Evolutionary conservation across 2,113 vertebrate species (phyloP).

Genomic region (Rousettus leschenaultii): DNA sequence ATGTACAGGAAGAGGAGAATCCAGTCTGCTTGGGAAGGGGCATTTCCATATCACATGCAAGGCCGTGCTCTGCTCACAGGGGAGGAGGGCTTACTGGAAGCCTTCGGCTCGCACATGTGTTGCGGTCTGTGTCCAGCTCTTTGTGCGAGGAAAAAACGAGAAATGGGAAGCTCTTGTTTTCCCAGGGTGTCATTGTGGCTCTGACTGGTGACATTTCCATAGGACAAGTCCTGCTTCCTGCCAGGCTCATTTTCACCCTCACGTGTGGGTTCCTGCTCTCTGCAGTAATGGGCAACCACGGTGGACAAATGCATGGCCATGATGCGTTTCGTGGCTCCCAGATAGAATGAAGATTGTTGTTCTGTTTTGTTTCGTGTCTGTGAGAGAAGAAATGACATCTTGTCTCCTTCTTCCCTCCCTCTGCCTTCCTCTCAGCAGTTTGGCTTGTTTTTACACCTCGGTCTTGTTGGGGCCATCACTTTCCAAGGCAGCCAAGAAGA

Average conservation of each 20-base stretch:
- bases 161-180: background rate
- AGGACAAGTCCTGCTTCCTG: accelerated
- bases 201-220: accelerated
- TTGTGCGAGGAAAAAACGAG: background rate
- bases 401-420: accelerated
- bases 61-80: background rate
- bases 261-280: background rate
- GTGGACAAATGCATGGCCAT: accelerated
- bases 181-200: background rate
- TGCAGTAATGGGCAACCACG: accelerated
- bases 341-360: background rate
- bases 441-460: background rate
- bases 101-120: background rate
- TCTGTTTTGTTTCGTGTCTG: background rate
- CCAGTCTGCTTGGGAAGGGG: background rate
- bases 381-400: background rate
- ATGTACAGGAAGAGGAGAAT: background rate
- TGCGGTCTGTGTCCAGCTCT: background rate
- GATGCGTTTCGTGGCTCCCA: background rate
- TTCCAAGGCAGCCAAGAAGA: accelerated
- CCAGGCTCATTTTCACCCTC: accelerated
- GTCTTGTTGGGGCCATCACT: accelerated
- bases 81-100: background rate
- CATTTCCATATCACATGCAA: background rate
- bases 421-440: background rate